A percentile compares a stretch with the other conserved stretches of the same genome.
These are phyloP conservation scores for Cyclophora punctaria DNA, from an alignment of 2,888 invertebrate species.

Conservation along the genomic window DNA sequence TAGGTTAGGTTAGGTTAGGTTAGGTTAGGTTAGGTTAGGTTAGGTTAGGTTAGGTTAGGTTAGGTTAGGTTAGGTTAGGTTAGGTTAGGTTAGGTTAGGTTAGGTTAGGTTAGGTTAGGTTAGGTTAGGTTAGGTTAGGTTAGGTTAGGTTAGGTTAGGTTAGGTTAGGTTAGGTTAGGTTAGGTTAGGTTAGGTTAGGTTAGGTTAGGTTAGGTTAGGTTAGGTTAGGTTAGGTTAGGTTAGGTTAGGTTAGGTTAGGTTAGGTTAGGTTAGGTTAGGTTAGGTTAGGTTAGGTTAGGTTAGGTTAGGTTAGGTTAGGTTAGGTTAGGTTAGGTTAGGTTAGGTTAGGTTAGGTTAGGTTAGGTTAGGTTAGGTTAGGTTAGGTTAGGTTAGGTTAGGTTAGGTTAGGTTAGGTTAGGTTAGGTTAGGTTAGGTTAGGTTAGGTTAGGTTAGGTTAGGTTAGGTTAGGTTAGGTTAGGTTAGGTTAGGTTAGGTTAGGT, in stretches of 20 bases:
- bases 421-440: constrained; percentile 5
- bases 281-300: constrained; percentile 15
- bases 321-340: constrained; percentile 13
- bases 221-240: constrained; percentile 11
- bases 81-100: constrained; percentile 8
- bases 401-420: constrained; percentile 8
- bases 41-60: constrained; percentile 9
- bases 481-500: constrained; percentile 20
- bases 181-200: constrained; percentile 15
- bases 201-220: constrained; percentile 12
- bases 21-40: constrained; percentile 9
- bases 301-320: constrained; percentile 15
- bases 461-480: constrained; percentile 21
- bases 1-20: constrained; percentile 9
- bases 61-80: constrained; percentile 8
- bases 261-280: constrained; percentile 15
- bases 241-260: constrained; percentile 14
- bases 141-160: constrained; percentile 16
- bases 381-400: constrained; percentile 13
- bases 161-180: constrained; percentile 18
- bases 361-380: constrained; percentile 13
- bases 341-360: constrained; percentile 14
- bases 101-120: constrained; percentile 8
- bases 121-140: constrained; percentile 8
- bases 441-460: constrained; percentile 14